Percentiles rank a stretch among this genome's conserved stretches.
These are phyloP conservation scores for Emmelina monodactyla DNA, from an alignment of 2,888 invertebrate genomes.

Conservation along the genomic window DNA sequence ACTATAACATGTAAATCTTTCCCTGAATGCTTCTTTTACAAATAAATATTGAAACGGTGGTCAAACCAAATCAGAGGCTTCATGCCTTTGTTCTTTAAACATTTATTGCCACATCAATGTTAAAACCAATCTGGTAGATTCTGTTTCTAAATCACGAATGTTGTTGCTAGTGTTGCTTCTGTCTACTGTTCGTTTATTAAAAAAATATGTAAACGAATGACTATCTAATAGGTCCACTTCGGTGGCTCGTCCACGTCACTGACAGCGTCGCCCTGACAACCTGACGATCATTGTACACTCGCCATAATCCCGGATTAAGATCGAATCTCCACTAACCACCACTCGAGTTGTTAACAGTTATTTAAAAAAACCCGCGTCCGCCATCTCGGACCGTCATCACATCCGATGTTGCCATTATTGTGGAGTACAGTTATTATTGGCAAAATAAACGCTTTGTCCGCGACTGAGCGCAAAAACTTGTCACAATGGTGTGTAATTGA, in stretches of 20 bases:
- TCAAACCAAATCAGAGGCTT: too few species aligned
- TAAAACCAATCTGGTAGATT: too few species aligned
- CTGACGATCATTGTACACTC: constrained; percentile 41
- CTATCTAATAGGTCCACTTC: too few species aligned
- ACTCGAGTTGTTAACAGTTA: constrained; percentile 23
- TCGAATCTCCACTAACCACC: constrained; percentile 54
- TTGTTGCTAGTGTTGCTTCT: too few species aligned
- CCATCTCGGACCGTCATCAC: constrained; percentile 23
- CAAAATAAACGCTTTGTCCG: constrained; percentile 52
- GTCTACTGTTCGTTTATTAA: too few species aligned
- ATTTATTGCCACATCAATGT: too few species aligned
- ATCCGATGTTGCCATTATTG: constrained; percentile 26
- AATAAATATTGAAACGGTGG: too few species aligned
- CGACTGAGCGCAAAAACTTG: constrained; percentile 39
- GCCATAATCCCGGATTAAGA: constrained; percentile 56
- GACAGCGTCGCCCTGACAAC: constrained; percentile 27
- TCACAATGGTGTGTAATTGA: constrained; percentile 51
- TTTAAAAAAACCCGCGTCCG: constrained; percentile 31
- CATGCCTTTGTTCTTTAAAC: too few species aligned
- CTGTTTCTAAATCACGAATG: too few species aligned
- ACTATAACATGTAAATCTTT: too few species aligned
- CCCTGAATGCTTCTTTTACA: too few species aligned
- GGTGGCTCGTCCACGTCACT: neutral
- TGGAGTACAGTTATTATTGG: constrained; percentile 57
- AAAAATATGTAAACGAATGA: too few species aligned